Evolutionary conservation across 1,140 invertebrate species (phyloP).

Genomic region (Nasonia giraulti): DNA sequence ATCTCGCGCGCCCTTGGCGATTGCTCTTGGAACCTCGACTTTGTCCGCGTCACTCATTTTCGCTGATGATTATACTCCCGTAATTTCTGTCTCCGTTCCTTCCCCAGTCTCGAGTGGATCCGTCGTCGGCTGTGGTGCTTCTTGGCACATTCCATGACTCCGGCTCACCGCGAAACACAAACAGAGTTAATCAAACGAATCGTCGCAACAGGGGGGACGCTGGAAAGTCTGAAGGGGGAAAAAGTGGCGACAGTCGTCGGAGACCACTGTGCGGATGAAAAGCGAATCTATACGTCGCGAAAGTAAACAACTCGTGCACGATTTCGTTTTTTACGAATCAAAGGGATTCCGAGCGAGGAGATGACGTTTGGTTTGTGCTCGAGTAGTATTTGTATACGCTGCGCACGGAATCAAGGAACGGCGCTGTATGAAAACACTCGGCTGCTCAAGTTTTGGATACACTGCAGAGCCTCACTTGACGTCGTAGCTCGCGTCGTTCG

Average conservation of each 20-base stretch:
- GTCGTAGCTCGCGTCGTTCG: too few species aligned
- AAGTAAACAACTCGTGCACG: background rate
- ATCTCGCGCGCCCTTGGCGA: too few species aligned
- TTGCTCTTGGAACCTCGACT: background rate
- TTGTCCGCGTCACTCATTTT: background rate
- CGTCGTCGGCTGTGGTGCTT: background rate
- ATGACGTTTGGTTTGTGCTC: background rate
- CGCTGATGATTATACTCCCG: too few species aligned
- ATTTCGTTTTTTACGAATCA: background rate
- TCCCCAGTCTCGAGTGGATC: background rate
- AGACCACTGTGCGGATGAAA: background rate
- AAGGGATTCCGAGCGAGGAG: background rate
- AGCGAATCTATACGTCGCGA: background rate
- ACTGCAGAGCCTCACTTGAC: too few species aligned
- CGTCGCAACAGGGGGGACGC: background rate
- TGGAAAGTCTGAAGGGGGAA: background rate
- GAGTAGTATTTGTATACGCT: too few species aligned
- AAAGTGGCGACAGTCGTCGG: background rate
- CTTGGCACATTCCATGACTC: too few species aligned
- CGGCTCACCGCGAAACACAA: background rate
- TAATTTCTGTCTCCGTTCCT: background rate
- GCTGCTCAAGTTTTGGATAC: too few species aligned
- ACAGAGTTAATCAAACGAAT: constrained; percentile 19
- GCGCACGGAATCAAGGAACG: too few species aligned
- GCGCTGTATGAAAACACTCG: too few species aligned